Conservation (phyloP, 2,888 invertebrate genomes). For the Drosophila nigricruria region DNA sequence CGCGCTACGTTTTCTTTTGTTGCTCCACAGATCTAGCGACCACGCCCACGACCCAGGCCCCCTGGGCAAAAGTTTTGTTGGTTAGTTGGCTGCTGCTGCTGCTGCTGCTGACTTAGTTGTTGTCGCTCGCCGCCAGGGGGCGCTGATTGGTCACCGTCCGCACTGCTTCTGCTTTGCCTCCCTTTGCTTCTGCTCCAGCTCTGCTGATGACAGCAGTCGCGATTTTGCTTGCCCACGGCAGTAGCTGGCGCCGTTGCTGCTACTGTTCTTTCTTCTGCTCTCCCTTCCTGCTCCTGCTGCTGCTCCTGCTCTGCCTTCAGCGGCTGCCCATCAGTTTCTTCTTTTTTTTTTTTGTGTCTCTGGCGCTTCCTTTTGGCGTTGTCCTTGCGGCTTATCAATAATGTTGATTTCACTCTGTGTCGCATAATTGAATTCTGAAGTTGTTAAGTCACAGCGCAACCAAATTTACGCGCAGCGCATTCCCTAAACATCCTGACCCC, state of each 20-base stretch:
- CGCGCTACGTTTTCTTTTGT: slow-evolving; percentile 80
- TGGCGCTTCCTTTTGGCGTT: slow-evolving; percentile 52
- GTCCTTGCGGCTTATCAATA: slow-evolving; percentile 83
- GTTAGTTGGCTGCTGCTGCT: slow-evolving; percentile 63
- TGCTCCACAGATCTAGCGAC: slow-evolving; percentile 35
- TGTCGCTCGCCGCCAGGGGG: slow-evolving; percentile 29
- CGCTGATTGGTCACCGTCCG: slow-evolving; percentile 57
- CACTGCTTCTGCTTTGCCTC: slow-evolving; percentile 16
- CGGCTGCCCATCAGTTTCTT: slow-evolving; percentile 20
- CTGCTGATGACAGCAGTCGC: slow-evolving; percentile 45
- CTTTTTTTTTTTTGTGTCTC: slow-evolving; percentile 13
- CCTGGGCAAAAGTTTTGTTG: slow-evolving; percentile 54
- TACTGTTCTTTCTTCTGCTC: background rate
- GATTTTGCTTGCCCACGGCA: slow-evolving; percentile 24
- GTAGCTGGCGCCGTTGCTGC: background rate
- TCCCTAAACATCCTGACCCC: slow-evolving; percentile 31
- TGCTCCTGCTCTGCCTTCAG: slow-evolving; percentile 14
- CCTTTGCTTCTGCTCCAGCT: slow-evolving; percentile 9
- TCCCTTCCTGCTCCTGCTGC: background rate
- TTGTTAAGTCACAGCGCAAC: slow-evolving; percentile 77
- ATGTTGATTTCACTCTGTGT: slow-evolving; percentile 81
- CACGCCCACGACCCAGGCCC: slow-evolving; percentile 2
- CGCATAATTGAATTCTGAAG: slow-evolving; percentile 82
- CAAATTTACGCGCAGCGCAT: slow-evolving; percentile 74
- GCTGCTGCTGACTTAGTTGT: slow-evolving; percentile 58